These are phyloP conservation scores for Cavia porcellus DNA, from an alignment of 2,113 vertebrate species.

Conservation along the genomic window DNA sequence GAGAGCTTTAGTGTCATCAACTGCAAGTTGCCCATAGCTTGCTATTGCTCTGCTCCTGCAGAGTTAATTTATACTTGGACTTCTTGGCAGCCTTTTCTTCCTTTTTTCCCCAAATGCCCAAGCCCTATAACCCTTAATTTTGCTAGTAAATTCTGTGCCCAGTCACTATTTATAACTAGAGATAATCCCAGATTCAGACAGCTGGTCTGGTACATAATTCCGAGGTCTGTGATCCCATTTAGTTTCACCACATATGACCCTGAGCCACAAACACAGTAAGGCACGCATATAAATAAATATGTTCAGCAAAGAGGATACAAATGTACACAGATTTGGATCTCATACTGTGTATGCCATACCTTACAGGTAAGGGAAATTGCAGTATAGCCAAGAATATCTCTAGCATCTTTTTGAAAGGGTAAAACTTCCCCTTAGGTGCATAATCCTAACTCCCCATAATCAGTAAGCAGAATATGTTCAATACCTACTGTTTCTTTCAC, in stretches of 20 bases:
- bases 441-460: not conserved
- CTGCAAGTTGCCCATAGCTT: not conserved
- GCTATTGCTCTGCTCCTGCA: not conserved
- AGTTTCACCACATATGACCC: not conserved
- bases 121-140: slow-evolving; percentile 67
- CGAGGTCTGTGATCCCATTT: slow-evolving; percentile 47
- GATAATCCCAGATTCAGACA: slow-evolving; percentile 43
- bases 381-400: not conserved
- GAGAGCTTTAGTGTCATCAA: not conserved
- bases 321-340: not conserved
- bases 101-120: slow-evolving; percentile 44
- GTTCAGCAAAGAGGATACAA: not conserved
- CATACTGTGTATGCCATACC: not conserved
- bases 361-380: not conserved
- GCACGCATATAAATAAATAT: not conserved
- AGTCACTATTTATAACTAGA: slow-evolving; percentile 59
- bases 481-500: not conserved
- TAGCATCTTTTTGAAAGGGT: not conserved
- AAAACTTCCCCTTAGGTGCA: not conserved
- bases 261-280: not conserved
- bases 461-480: not conserved
- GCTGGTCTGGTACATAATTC: slow-evolving; percentile 16
- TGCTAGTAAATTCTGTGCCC: slow-evolving; percentile 44
- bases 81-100: slow-evolving; percentile 46
- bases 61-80: slow-evolving; percentile 52